Base-by-base conservation (phyloP, 2,888 invertebrate genomes). In the Omphaloscelis lunosa region DNA sequence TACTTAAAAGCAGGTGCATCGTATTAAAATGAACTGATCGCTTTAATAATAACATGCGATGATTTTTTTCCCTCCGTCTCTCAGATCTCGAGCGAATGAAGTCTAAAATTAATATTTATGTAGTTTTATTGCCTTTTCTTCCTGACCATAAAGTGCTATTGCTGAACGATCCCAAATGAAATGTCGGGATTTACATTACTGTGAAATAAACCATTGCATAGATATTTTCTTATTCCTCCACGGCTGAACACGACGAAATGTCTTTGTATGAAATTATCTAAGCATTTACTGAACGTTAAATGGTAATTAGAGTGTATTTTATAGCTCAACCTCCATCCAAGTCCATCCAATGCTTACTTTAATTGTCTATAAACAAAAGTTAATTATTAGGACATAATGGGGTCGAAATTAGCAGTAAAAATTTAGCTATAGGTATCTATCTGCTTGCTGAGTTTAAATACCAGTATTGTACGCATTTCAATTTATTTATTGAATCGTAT, bases 111-210 rank as follows among this genome's bases (percentile, higher is more conserved):
- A 89, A 91, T 92, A 91, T 92, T 91, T 90, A 86, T 90, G 89
- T 83, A 88, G 87, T 92, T 94, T 95, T 92, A 95, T 92, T 87
- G 89, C 90, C 87, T 91, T 93, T 91, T 92, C 92, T 93, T 94
- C 92, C 93, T 91, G 92, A 90, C 87, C 90, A 90, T 95, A 93
- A 95, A 94, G 87, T 83, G 81, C 83, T 85, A 87, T 89, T 88
- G 88, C 85, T 82, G 89, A 89, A 88, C 88, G 89, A 88, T 88
- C 88, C 87, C 82, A 81, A 92, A 91, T 89, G 86, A 89, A 91
- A 89, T 78, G 86, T 79, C 85, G 76, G 77, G 83, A 89, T 90
- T 91, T 92, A 91, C 86, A 86, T 82, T 85, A 89, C 81, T 86
- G 77, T 84, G 87, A 90, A 89, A 88, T 89, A 86, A 84, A 88